Evolutionary conservation across 2,888 invertebrate species (phyloP).

Genomic region (Kryphioiulus occultus): DNA sequence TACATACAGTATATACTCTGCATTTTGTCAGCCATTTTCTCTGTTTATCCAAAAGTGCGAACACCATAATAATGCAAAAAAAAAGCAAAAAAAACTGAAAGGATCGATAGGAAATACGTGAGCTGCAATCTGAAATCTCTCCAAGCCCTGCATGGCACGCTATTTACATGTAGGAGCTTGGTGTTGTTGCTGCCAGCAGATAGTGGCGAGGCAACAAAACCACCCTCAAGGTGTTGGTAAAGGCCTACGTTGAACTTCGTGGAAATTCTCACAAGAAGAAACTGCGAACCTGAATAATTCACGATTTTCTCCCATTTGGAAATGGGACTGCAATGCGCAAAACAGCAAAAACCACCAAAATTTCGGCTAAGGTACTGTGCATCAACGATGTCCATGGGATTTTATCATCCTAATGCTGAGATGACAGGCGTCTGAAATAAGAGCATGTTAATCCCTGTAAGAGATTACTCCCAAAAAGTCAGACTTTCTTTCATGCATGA

Average conservation of each 20-base stretch:
- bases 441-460: not conserved
- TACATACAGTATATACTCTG: too few species aligned
- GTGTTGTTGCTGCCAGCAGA: not conserved
- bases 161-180: not conserved
- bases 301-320: not conserved
- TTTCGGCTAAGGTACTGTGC: too few species aligned
- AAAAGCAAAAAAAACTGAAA: not conserved
- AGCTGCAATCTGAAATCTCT: not conserved
- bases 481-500: too few species aligned
- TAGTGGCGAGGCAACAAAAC: not conserved
- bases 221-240: not conserved
- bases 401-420: too few species aligned
- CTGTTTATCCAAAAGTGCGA: not conserved
- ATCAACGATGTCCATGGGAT: too few species aligned
- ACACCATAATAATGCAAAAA: not conserved
- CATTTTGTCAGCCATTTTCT: not conserved
- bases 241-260: not conserved
- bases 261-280: not conserved
- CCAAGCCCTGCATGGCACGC: not conserved
- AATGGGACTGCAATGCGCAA: not conserved
- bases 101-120: constrained; percentile 27
- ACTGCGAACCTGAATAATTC: not conserved
- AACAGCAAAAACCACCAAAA: not conserved
- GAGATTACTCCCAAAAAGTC: too few species aligned
- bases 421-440: not conserved